phyloP scores from a whole-genome alignment of 2,797 vertebrate species.

The Microtus californicus region DNA sequence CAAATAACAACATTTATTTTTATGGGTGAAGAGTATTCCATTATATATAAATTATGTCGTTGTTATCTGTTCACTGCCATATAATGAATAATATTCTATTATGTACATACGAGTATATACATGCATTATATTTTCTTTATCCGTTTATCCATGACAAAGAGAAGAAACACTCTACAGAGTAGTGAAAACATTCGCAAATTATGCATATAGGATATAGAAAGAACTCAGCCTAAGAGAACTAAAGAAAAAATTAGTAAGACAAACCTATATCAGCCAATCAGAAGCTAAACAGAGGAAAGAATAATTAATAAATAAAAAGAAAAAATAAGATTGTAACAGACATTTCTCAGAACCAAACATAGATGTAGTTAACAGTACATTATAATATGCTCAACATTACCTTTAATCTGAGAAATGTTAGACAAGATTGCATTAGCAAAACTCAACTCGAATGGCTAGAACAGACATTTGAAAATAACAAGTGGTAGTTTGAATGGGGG shows the following conservation, averaged over 20 bases:
- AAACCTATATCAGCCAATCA: neutral
- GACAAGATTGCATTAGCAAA: neutral
- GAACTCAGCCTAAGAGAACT: neutral
- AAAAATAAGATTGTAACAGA: neutral
- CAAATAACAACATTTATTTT: neutral
- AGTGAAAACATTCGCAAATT: neutral
- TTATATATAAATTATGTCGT: neutral
- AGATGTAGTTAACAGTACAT: neutral
- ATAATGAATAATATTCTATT: neutral
- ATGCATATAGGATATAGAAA: neutral
- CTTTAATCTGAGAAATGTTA: neutral
- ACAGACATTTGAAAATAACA: neutral
- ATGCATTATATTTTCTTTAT: neutral
- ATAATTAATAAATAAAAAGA: neutral
- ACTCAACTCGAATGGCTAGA: neutral
- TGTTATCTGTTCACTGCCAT: neutral
- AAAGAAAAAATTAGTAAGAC: neutral
- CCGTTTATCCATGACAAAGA: neutral
- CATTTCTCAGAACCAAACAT: neutral
- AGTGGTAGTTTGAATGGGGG: neutral
- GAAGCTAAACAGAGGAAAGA: neutral
- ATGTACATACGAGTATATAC: neutral
- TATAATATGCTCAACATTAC: neutral
- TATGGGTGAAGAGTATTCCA: neutral
- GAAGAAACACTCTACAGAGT: neutral